phyloP scores from a whole-genome alignment of 2,113 vertebrate genomes.

The Isichthys henryi region DNA sequence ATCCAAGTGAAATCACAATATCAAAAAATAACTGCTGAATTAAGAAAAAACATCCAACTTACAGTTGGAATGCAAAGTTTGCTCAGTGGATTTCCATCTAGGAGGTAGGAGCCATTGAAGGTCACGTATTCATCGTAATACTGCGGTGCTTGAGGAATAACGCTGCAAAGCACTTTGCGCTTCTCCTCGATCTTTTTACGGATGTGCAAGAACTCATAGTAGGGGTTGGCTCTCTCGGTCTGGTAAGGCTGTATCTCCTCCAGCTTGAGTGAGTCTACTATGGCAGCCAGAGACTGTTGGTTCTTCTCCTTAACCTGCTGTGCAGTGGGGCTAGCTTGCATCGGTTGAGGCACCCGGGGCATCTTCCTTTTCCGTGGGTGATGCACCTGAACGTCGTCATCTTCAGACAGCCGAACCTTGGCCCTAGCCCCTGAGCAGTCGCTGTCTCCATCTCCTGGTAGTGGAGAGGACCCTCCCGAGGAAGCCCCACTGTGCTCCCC shows the following conservation, averaged over 20 bases:
- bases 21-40: neutral
- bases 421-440: constrained; percentile 69
- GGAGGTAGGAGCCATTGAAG: constrained; percentile 92
- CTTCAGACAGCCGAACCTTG: constrained; percentile 72
- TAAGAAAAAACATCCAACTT: constrained; percentile 52
- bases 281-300: constrained; percentile 86
- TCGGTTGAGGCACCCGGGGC: constrained; percentile 65
- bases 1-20: neutral
- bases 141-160: constrained; percentile 92
- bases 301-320: constrained; percentile 81
- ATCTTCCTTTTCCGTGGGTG: constrained; percentile 95
- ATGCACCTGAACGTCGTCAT: constrained; percentile 81
- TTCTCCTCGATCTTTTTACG: constrained; percentile 95
- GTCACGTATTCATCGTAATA: constrained; percentile 98
- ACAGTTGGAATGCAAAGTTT: constrained; percentile 97
- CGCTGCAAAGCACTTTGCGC: constrained; percentile 88
- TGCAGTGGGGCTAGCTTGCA: constrained; percentile 62
- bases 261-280: constrained; percentile 91
- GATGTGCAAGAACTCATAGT: constrained; percentile 97
- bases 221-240: constrained; percentile 92
- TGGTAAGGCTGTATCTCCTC: constrained; percentile 97
- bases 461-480: constrained; percentile 59
- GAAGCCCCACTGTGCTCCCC: constrained; percentile 67
- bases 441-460: constrained; percentile 68
- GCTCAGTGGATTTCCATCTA: constrained; percentile 96